These are phyloP conservation scores for Poicephalus gulielmi DNA, from an alignment of 2,113 vertebrate species.

Conservation along the genomic window DNA sequence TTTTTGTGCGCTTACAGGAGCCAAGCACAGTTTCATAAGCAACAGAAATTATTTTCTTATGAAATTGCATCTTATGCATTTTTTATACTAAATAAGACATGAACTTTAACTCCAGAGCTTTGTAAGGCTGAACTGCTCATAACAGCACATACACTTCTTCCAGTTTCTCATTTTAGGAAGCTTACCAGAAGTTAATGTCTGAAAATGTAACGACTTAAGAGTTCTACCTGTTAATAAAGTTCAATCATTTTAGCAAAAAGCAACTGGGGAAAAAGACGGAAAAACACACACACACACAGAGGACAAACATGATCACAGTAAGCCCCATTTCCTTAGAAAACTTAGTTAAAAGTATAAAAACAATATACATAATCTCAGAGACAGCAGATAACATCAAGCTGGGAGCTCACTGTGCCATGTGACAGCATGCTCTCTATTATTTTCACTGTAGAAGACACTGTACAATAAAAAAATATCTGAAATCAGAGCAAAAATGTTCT, in stretches of 20 bases:
- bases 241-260: not conserved
- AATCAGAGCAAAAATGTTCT: constrained; percentile 36
- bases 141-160: not conserved
- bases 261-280: not conserved
- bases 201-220: not conserved
- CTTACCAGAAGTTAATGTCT: not conserved
- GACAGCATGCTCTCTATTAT: constrained; percentile 26
- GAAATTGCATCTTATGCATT: not conserved
- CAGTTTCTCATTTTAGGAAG: not conserved
- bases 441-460: constrained; percentile 20
- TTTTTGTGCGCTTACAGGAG: not conserved
- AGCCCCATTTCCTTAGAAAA: not conserved
- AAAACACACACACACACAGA: not conserved
- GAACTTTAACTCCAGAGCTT: not conserved
- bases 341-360: not conserved
- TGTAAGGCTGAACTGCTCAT: not conserved
- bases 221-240: not conserved
- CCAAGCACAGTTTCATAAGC: not conserved
- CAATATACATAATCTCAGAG: not conserved
- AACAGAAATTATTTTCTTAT: constrained; percentile 25
- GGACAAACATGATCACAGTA: not conserved
- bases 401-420: not conserved
- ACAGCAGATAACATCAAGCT: constrained; percentile 36
- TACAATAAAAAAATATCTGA: constrained; percentile 37
- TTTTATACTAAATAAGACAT: not conserved